Evolutionary conservation across 2,888 invertebrate genomes (phyloP), one percentile per base, ranked within the genome.

Genomic region (Flexamia atlantica): DNA sequence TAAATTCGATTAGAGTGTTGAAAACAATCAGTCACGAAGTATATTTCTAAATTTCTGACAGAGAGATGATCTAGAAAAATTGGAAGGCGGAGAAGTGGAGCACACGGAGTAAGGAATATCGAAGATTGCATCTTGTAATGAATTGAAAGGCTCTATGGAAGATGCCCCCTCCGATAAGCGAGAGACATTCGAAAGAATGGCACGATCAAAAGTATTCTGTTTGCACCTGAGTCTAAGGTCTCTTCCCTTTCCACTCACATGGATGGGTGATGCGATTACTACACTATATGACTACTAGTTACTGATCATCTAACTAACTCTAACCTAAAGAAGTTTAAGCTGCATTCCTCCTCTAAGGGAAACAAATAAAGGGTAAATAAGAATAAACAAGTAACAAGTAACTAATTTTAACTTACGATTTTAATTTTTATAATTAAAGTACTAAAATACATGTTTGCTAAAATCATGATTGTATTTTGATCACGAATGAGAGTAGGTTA

Each of bases 71-170:
- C 28, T 14, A 64, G 64, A 64, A 20, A 57, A 64, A 64, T 64
- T 64, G 64, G 30, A 64, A 64, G 7, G 12, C 9, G 25, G n/a
- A n/a, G n/a, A n/a, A 25, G 64, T 28, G 64, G 14, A 64, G 30
- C 57, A 57, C 12, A 57, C 20, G 28, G 64, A 3, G 23, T 14
- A 64, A 28, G 64, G 14, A 28, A 64, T 64, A 64, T 64, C 64
- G 64, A 28, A 64, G 64, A 64, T 64, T 64, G 64, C 28, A 64
- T 64, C 64, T 3, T 12, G 64, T 64, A 64, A 64, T 64, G 64
- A 64, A 64, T 64, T 64, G 64, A 64, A 64, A 64, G 64, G 64
- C 64, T 64, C 64, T 30, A 64, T 53, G 53, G 53, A 20, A 23
- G 23, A 53, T 28, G 64, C 3, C 30, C 14, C 3, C 30, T 17